Evolutionary conservation across 2,113 vertebrate species (phyloP).

Genomic region (Antidorcas marsupialis): DNA sequence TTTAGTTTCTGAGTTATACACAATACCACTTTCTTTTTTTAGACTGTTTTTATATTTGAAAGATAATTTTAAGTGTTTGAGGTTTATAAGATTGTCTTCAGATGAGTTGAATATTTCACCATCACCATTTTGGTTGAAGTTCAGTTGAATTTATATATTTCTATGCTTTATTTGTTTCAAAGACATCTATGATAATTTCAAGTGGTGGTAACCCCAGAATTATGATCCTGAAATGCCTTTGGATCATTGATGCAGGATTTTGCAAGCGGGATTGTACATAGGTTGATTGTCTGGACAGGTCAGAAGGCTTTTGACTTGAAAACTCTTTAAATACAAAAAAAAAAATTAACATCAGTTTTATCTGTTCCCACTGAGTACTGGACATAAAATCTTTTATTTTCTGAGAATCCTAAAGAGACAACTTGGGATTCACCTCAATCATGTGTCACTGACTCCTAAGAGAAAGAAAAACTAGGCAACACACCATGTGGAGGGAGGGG

Average conservation of each 20-base stretch:
- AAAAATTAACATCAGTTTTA: neutral
- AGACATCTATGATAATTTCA: neutral
- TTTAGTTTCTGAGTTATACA: conserved; percentile 20
- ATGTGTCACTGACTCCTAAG: neutral
- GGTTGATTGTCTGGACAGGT: neutral
- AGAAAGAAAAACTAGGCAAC: neutral
- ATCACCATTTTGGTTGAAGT: neutral
- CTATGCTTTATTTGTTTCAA: neutral
- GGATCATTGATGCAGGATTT: neutral
- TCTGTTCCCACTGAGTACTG: neutral
- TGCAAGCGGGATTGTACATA: neutral
- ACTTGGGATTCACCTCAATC: neutral
- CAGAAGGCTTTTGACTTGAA: neutral
- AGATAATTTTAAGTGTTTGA: neutral
- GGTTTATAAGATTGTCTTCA: neutral
- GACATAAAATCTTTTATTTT: conserved; percentile 40
- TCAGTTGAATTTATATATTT: neutral
- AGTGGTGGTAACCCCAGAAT: neutral
- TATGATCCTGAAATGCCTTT: neutral
- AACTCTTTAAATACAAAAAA: conserved; percentile 35
- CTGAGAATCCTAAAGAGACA: neutral
- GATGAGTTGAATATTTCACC: neutral
- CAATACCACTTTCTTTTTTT: neutral
- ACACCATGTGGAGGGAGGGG: neutral
- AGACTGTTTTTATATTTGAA: neutral